phyloP scores from a whole-genome alignment of 2,888 invertebrate species.

The Polymixis lichenea region DNA sequence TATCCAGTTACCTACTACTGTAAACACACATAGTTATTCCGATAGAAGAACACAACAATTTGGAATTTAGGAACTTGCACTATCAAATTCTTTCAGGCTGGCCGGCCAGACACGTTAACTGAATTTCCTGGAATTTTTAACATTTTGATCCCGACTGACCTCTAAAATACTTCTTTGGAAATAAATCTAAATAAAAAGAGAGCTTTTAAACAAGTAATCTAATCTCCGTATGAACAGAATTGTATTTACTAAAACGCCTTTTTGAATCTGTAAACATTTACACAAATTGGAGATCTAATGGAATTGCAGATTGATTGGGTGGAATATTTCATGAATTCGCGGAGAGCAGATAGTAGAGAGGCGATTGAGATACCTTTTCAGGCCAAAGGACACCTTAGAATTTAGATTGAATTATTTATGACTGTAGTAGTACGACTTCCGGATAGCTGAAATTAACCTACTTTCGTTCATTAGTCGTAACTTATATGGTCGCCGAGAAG shows the following conservation, averaged over 20 bases:
- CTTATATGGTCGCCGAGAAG: slow-evolving; percentile 49
- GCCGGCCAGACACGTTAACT: not conserved
- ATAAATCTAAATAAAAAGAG: slow-evolving; percentile 39
- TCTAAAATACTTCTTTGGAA: slow-evolving; percentile 25
- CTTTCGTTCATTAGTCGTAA: slow-evolving; percentile 49
- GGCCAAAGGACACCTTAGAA: slow-evolving; percentile 47
- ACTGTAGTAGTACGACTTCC: slow-evolving; percentile 33
- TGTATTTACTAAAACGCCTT: slow-evolving; percentile 51
- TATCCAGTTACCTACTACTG: not conserved
- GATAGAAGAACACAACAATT: not conserved
- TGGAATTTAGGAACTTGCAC: slow-evolving; percentile 2
- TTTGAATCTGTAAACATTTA: slow-evolving; percentile 62
- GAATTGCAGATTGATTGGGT: slow-evolving; percentile 59
- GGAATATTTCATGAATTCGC: slow-evolving; percentile 58
- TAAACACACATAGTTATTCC: slow-evolving; percentile 2
- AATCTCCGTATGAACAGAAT: slow-evolving; percentile 55
- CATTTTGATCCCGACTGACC: not conserved
- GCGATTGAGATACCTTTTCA: slow-evolving; percentile 36
- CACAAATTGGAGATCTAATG: slow-evolving; percentile 61
- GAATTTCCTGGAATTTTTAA: slow-evolving; percentile 15
- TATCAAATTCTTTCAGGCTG: slow-evolving; percentile 24
- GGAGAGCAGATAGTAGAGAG: slow-evolving; percentile 21
- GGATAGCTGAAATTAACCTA: slow-evolving; percentile 43
- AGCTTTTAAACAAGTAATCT: slow-evolving; percentile 55
- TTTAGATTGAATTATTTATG: slow-evolving; percentile 43